Evolutionary conservation across 1,140 invertebrate genomes (phyloP).

Genomic region (Diorhabda elongata): DNA sequence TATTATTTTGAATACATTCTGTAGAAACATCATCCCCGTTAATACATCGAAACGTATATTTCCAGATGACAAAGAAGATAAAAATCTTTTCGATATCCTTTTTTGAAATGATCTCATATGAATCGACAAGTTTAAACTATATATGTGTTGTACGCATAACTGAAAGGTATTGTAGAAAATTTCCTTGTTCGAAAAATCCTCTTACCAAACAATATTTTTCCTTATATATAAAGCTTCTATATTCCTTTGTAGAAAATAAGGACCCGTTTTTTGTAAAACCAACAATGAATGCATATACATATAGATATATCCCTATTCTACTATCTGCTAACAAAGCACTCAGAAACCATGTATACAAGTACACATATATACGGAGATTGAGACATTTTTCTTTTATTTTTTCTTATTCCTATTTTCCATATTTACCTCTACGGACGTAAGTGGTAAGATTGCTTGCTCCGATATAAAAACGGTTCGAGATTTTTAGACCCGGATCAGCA

Average conservation of each 20-base stretch:
- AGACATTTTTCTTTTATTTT: conserved; percentile 3
- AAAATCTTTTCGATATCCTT: no score
- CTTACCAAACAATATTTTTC: not conserved
- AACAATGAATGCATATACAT: conserved; percentile 1
- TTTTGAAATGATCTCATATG: not conserved
- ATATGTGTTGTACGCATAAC: not conserved
- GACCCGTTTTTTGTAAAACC: conserved; percentile 2
- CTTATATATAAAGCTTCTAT: not conserved
- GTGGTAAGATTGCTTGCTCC: not conserved
- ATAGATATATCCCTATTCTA: not conserved
- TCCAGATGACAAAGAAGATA: no score
- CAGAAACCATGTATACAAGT: not conserved
- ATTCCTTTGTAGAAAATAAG: conserved; percentile 2
- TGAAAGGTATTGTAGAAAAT: not conserved
- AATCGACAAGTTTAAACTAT: not conserved
- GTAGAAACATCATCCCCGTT: no score
- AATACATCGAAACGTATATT: no score
- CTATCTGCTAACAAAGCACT: not conserved
- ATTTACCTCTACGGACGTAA: conserved; percentile 1
- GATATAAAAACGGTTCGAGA: conserved; percentile 2
- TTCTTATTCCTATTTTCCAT: conserved; percentile 2
- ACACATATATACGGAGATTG: not conserved
- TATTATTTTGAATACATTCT: no score
- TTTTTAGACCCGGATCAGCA: not conserved
- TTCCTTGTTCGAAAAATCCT: not conserved